Conservation (phyloP, 1,140 invertebrate genomes). For the Diuraphis noxia region DNA sequence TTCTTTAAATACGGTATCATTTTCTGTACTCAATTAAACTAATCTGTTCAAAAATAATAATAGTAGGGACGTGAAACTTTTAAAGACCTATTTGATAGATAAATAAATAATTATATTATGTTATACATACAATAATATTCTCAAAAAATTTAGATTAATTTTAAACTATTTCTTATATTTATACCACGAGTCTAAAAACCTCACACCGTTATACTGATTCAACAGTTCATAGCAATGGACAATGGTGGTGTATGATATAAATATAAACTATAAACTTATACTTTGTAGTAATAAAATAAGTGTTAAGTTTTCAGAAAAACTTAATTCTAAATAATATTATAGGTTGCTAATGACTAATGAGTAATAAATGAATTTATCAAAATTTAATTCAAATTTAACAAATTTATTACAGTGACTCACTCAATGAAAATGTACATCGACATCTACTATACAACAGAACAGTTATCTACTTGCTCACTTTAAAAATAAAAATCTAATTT, state of each 20-base stretch:
- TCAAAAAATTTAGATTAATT: not conserved
- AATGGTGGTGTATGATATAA: not conserved
- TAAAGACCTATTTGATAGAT: too few relatives aligned
- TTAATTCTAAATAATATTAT: not conserved
- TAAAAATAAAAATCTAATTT: not conserved
- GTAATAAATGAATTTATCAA: too few relatives aligned
- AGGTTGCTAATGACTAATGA: not conserved
- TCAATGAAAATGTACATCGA: not conserved
- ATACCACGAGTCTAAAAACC: not conserved
- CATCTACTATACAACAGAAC: not conserved
- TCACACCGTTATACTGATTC: not conserved
- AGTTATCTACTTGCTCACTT: not conserved
- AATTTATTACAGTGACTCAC: not conserved
- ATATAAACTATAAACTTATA: not conserved
- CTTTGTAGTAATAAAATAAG: not conserved
- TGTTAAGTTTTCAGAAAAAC: not conserved
- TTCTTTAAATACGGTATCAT: too few relatives aligned
- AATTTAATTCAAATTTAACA: not conserved
- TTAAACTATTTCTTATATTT: not conserved
- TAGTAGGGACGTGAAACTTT: too few relatives aligned
- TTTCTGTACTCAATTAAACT: too few relatives aligned
- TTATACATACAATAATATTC: not conserved
- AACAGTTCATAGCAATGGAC: not conserved
- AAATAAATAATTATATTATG: not conserved
- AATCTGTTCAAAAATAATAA: too few relatives aligned